These are phyloP conservation scores for Homarus americanus DNA, from an alignment of 1,140 invertebrate genomes.

Conservation along the genomic window DNA sequence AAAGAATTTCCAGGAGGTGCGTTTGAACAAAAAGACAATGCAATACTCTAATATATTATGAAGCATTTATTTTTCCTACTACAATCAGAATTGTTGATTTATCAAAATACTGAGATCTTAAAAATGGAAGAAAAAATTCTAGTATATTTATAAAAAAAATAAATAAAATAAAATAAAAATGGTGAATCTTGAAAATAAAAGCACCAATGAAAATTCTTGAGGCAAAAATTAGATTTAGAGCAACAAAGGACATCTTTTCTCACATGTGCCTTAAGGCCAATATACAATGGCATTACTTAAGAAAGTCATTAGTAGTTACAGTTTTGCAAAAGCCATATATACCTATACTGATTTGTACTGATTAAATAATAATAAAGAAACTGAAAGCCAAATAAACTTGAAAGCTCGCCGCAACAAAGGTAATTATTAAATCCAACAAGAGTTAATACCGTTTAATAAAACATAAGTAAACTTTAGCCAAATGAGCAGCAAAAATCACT, in stretches of 20 bases:
- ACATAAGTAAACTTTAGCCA: not conserved
- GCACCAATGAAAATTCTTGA: not conserved
- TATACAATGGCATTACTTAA: not conserved
- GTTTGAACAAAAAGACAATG: not conserved
- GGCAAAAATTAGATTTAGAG: not conserved
- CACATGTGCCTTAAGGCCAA: not conserved
- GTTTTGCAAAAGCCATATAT: not conserved
- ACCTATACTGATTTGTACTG: not conserved
- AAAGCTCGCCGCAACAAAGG: not conserved
- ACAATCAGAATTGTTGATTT: not conserved
- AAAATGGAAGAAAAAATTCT: too few relatives aligned
- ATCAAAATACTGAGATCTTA: not conserved
- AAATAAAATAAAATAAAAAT: not conserved
- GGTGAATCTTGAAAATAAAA: too few relatives aligned
- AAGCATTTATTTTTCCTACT: not conserved
- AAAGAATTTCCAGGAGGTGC: conserved; percentile 33
- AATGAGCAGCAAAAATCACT: not conserved
- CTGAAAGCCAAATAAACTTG: not conserved
- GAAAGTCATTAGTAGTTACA: conserved; percentile 2
- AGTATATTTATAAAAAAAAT: not conserved
- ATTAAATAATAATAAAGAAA: not conserved
- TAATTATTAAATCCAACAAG: not conserved
- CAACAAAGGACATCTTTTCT: conserved; percentile 9
- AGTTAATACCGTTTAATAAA: not conserved
- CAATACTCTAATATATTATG: not conserved